Evolutionary conservation across 2,888 invertebrate genomes (phyloP), one percentile per base, ranked within the genome.

Genomic region (Rugalucina vietnamica): DNA sequence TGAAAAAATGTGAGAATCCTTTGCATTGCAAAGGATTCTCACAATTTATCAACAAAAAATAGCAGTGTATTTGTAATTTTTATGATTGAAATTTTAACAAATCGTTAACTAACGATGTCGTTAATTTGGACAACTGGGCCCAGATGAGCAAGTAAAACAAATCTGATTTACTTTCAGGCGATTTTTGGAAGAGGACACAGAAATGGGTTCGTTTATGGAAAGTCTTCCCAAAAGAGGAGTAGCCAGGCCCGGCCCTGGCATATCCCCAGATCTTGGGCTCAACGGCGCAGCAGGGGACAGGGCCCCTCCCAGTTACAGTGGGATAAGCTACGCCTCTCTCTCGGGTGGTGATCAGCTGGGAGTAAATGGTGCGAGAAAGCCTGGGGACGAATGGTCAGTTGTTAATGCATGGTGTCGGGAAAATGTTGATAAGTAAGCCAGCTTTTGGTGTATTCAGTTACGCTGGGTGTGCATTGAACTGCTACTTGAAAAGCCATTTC

Each of bases 321-420:
- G 34, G 21, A 12, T 3, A 34, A 34, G 29, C 2, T 65, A 65
- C 34, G 65, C 10, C 2, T 1, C 18, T 1, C 18, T 18, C 65
- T 29, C 32, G 12, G 65, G 34, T 65, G 65, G 34, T 65, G 65
- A 34, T 34, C 34, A 8, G 76, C 72, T 49, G 39, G 71, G 14
- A 73, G 76, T 70, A 75, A 76, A 3, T 50, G 50, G 32, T 75
- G 60, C 10, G 18, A 29, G 36, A 71, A 36, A 43, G 65, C 72
- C 27, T 12, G 76, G 82, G 21, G 76, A 74, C n/a, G 87, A 87
- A 73, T 87, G 87, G 87, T 87, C 87, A 87, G 87, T 87, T 77
- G 87, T 87, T 78, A 84, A 84, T 76, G 84, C 70, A 74, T 87
- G 87, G 87, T 87, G 87, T 87, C 82, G 87, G 87, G 87, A 82